phyloP scores from a whole-genome alignment of 2,797 vertebrate species.

The Squalus acanthias region DNA sequence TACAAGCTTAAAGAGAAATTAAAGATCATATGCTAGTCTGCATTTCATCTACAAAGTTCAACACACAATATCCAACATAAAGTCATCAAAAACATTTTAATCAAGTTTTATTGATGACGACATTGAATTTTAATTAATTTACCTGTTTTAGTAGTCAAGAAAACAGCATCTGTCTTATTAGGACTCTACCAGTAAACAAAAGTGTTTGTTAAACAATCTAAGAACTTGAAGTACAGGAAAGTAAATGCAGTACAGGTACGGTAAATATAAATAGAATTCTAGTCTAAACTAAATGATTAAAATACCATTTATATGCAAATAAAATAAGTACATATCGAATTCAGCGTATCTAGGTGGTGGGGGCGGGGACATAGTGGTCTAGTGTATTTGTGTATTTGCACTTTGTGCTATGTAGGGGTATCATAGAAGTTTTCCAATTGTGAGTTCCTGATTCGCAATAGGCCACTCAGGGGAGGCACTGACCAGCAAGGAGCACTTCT shows the following conservation, averaged over 20 bases:
- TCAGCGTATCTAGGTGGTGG: not conserved
- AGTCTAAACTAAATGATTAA: not conserved
- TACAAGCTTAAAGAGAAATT: not conserved
- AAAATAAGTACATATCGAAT: not conserved
- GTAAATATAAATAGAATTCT: not conserved
- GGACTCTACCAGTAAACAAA: not conserved
- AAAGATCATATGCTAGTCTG: slow-evolving; percentile 34
- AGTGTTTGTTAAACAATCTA: not conserved
- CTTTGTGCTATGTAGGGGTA: not conserved
- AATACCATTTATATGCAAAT: not conserved
- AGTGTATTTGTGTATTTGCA: not conserved
- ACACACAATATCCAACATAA: not conserved
- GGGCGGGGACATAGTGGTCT: not conserved
- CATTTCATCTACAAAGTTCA: not conserved
- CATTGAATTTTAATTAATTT: not conserved
- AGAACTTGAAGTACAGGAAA: not conserved
- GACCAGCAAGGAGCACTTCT: not conserved
- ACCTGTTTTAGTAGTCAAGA: not conserved
- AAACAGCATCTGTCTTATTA: not conserved
- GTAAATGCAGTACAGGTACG: not conserved
- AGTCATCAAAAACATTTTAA: not conserved
- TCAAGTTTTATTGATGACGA: slow-evolving; percentile 11
- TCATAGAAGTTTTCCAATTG: not conserved
- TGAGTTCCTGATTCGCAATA: not conserved
- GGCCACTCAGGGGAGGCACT: not conserved